Base-by-base conservation (phyloP, 2,113 vertebrate genomes). In the Ammospiza nelsoni region DNA sequence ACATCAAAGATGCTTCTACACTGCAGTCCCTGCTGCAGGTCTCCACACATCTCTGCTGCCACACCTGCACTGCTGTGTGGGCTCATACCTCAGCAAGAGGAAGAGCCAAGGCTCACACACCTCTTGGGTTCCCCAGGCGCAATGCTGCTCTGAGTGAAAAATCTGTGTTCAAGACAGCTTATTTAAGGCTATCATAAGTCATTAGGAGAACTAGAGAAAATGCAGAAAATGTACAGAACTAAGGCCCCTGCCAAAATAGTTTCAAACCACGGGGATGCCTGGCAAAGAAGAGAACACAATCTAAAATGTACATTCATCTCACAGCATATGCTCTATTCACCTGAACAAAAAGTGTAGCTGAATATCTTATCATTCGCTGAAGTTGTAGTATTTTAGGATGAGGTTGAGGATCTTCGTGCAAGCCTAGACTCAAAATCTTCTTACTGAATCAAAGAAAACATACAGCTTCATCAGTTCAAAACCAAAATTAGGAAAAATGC, bases 321-420 rank as follows among this genome's bases (percentile, higher is more conserved):
- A 13, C 33, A 90, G 59, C 24, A 41, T 9, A 31, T 15, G 29
- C n/a, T 72, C 72, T 35, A 27, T 62, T 96, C 97, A 98, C 99
- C 99, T 99, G 99, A 84, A 99, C 98, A 95, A 99, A 99, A 31
- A 99, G 98, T 0, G 99, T 99, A 29, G 99, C 99, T 12, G 99
- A 98, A 6, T 99, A 99, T 89, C 99, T 98, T 92, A 99, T 97
- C 99, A 99, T 99, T 95, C 95, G 98, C 97, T 99, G 99, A 78
- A 99, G 98, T 58, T 99, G 98, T 54, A 99, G 97, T 12, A 97
- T 94, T 97, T 98, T 99, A 15, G 99, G 98, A 91, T 98, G 98
- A 24, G 99, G 99, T 2, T 98, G 98, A 46, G 98, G 98, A 41
- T 99, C 98, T 80, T 98, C 98, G 65, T 99, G 99, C 85, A 98